Evolutionary conservation across 2,888 invertebrate species (phyloP).

Genomic region (Tipula helvola): DNA sequence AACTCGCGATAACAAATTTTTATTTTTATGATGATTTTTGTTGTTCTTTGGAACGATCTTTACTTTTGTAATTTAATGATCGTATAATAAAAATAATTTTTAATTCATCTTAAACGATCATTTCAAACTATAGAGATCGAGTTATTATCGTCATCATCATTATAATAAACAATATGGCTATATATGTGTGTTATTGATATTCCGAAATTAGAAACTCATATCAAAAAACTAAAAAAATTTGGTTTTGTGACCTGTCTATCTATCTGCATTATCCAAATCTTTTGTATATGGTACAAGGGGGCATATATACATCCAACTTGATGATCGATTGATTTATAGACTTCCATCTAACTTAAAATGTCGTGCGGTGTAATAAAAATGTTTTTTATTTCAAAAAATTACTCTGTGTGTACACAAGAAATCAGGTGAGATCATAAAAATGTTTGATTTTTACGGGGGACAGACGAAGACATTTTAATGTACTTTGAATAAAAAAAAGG

Average conservation of each 20-base stretch:
- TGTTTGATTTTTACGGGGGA: neutral
- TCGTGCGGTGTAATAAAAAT: neutral
- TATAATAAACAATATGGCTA: neutral
- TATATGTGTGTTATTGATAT: neutral
- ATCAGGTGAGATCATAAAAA: constrained; percentile 4
- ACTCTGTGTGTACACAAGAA: neutral
- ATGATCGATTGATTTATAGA: neutral
- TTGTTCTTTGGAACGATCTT: neutral
- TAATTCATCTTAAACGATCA: neutral
- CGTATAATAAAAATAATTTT: neutral
- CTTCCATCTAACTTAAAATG: neutral
- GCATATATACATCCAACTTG: neutral
- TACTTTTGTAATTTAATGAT: neutral
- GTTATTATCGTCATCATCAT: neutral
- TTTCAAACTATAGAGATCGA: neutral
- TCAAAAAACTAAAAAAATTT: neutral
- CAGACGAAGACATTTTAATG: neutral
- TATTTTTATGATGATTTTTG: neutral
- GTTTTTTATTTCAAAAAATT: neutral
- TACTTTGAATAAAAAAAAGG: neutral
- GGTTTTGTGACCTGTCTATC: neutral
- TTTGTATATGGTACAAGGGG: no score
- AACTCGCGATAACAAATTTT: neutral
- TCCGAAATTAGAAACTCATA: neutral
- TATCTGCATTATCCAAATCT: neutral